A percentile compares a stretch with the other conserved stretches of the same genome.
Evolutionary conservation across 2,888 invertebrate species (phyloP).

Genomic region (Acrocera orbiculus): DNA sequence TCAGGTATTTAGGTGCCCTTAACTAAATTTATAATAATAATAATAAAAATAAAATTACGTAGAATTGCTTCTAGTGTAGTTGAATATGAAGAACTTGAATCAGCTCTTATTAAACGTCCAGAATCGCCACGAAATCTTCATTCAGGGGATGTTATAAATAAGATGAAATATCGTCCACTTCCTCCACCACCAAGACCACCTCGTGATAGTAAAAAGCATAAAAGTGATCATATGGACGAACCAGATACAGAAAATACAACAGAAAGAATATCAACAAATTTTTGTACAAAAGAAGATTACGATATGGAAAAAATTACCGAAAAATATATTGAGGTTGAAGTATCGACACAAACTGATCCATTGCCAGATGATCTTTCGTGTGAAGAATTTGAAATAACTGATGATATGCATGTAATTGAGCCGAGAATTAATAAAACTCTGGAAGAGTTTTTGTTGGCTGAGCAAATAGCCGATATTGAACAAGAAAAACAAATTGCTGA

Average conservation of each 20-base stretch:
- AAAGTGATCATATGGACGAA: slow-evolving; percentile 20
- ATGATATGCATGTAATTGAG: slow-evolving; percentile 28
- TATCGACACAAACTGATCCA: slow-evolving; percentile 73
- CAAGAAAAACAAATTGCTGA: slow-evolving; percentile 26
- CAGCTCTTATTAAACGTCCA: slow-evolving; percentile 14
- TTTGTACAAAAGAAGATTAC: slow-evolving; percentile 21
- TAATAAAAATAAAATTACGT: too few relatives aligned
- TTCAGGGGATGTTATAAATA: slow-evolving; percentile 57
- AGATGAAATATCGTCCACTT: slow-evolving; percentile 70
- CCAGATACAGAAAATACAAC: slow-evolving; percentile 18
- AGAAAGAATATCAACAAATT: slow-evolving; percentile 13
- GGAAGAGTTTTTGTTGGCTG: slow-evolving; percentile 26
- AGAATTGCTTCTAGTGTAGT: slow-evolving; percentile 19
- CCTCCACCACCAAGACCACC: slow-evolving; percentile 78
- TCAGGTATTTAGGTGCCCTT: slow-evolving; percentile 3
- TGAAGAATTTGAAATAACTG: slow-evolving; percentile 35
- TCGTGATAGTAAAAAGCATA: slow-evolving; percentile 36
- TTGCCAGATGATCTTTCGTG: slow-evolving; percentile 59
- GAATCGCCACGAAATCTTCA: slow-evolving; percentile 42
- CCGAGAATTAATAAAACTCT: slow-evolving; percentile 24
- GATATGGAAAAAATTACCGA: slow-evolving; percentile 21
- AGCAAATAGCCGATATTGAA: slow-evolving; percentile 19
- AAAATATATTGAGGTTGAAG: slow-evolving; percentile 42
- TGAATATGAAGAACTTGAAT: slow-evolving; percentile 36
- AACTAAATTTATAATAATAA: too few relatives aligned